These are phyloP conservation scores for Pagrus major DNA, from an alignment of 2,113 vertebrate genomes.

Conservation along the genomic window DNA sequence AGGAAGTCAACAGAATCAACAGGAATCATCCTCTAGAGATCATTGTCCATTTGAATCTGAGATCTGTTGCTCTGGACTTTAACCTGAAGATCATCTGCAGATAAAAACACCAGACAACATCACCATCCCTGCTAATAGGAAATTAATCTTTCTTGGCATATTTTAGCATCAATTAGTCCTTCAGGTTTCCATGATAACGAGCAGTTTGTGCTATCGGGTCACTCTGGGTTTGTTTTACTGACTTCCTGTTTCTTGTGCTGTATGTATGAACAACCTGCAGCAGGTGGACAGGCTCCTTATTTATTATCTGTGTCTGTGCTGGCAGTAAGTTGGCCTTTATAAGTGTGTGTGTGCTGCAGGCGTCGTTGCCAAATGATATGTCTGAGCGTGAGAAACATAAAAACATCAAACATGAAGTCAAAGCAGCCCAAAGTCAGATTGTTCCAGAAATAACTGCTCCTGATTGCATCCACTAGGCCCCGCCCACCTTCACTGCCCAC, in stretches of 20 bases:
- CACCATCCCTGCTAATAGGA: neutral
- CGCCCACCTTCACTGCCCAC: conserved; percentile 37
- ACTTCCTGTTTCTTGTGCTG: conserved; percentile 3
- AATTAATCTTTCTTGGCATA: neutral
- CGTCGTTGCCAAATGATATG: conserved; percentile 25
- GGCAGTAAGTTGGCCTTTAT: conserved; percentile 24
- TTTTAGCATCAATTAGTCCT: neutral
- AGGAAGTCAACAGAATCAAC: neutral
- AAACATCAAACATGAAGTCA: conserved; percentile 56
- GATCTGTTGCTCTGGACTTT: neutral
- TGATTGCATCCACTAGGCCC: neutral
- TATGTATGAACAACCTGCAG: conserved; percentile 39
- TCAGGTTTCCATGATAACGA: neutral
- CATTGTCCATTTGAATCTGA: neutral
- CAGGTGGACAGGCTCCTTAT: conserved; percentile 38
- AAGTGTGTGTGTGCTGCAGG: conserved; percentile 1
- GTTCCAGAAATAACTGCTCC: conserved; percentile 55
- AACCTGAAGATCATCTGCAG: no score
- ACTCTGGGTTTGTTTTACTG: neutral
- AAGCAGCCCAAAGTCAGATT: conserved; percentile 21
- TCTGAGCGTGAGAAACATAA: conserved; percentile 31
- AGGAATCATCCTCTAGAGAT: neutral
- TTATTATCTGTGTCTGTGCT: conserved; percentile 47
- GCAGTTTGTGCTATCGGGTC: neutral
- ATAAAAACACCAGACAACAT: no score